Conservation (phyloP, 1,140 invertebrate species). For the Heterodera carotae region DNA sequence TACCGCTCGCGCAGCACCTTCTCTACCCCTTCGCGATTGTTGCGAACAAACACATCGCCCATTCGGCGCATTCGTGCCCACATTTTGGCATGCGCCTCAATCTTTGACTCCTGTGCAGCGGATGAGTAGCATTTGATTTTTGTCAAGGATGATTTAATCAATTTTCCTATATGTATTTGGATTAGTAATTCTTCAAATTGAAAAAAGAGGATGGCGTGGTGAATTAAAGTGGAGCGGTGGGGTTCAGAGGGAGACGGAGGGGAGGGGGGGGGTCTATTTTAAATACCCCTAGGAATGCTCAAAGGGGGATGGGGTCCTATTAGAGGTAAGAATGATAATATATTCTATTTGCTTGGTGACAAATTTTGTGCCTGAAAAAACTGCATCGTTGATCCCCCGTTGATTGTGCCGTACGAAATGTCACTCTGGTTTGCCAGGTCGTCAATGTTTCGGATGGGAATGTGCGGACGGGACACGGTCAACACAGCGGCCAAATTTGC, state of each 20-base stretch:
- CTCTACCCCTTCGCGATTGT: slow-evolving; percentile 84
- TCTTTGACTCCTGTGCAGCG: slow-evolving; percentile 79
- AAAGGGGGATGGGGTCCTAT: too few species aligned
- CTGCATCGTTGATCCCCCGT: slow-evolving; percentile 74
- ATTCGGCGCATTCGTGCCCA: slow-evolving; percentile 89
- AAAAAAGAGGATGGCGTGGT: too few species aligned
- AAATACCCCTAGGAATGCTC: too few species aligned
- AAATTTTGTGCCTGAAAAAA: slow-evolving; percentile 54
- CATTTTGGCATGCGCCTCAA: slow-evolving; percentile 89
- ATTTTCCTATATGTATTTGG: too few species aligned
- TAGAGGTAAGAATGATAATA: too few species aligned
- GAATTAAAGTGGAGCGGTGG: too few species aligned
- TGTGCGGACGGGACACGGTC: slow-evolving; percentile 85
- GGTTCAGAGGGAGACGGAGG: too few species aligned
- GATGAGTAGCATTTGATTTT: neutral
- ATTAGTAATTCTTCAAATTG: too few species aligned
- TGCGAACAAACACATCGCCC: slow-evolving; percentile 81
- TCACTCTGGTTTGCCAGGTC: slow-evolving; percentile 90
- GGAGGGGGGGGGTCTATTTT: too few species aligned
- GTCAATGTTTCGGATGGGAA: slow-evolving; percentile 91
- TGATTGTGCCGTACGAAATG: slow-evolving; percentile 88
- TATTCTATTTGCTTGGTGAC: neutral
- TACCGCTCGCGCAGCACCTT: slow-evolving; percentile 85
- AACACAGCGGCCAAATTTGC: slow-evolving; percentile 96
- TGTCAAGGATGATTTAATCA: too few species aligned